A percentile compares a stretch with the other conserved stretches of the same genome.
Conservation (phyloP, 2,797 vertebrate genomes). For the Phoxinus dragarum region DNA sequence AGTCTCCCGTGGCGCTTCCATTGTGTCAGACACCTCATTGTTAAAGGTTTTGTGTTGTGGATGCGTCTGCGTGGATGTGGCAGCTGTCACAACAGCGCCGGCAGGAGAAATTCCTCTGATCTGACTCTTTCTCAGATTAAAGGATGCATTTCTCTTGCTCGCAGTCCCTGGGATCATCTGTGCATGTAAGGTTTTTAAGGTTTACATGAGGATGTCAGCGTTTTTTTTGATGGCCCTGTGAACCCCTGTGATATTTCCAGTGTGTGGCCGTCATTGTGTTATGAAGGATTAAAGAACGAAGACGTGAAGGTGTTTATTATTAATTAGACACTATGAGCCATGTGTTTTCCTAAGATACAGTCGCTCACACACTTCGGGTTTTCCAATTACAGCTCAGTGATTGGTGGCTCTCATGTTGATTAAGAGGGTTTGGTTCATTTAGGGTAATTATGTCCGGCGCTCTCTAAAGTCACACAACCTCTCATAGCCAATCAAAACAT, state of each 20-base stretch:
- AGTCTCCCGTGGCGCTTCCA: constrained; percentile 9
- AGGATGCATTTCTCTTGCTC: constrained; percentile 17
- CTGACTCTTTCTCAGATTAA: constrained; percentile 32
- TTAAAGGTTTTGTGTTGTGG: constrained; percentile 28
- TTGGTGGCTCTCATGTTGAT: constrained; percentile 16
- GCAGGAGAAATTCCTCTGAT: constrained; percentile 33
- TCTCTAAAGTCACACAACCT: constrained; percentile 11
- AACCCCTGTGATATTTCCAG: constrained; percentile 33
- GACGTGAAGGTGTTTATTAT: constrained; percentile 32
- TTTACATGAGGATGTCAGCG: constrained; percentile 38
- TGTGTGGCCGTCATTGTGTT: constrained; percentile 11
- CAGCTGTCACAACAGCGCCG: constrained; percentile 21
- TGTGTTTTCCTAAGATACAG: constrained; percentile 36
- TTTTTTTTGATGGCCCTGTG: constrained; percentile 35
- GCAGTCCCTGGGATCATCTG: background rate
- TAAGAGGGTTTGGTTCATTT: constrained; percentile 40
- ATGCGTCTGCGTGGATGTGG: constrained; percentile 10
- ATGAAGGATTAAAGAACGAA: constrained; percentile 30
- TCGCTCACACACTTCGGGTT: background rate
- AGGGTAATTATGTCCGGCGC: constrained; percentile 29
- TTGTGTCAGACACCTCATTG: constrained; percentile 18
- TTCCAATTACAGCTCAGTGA: constrained; percentile 40
- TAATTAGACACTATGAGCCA: constrained; percentile 11
- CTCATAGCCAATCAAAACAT: constrained; percentile 39
- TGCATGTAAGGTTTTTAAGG: constrained; percentile 10